A percentile compares a stretch with the other conserved stretches of the same genome.
Evolutionary conservation across 2,888 invertebrate genomes (phyloP).

Genomic region (Eulithis testata): DNA sequence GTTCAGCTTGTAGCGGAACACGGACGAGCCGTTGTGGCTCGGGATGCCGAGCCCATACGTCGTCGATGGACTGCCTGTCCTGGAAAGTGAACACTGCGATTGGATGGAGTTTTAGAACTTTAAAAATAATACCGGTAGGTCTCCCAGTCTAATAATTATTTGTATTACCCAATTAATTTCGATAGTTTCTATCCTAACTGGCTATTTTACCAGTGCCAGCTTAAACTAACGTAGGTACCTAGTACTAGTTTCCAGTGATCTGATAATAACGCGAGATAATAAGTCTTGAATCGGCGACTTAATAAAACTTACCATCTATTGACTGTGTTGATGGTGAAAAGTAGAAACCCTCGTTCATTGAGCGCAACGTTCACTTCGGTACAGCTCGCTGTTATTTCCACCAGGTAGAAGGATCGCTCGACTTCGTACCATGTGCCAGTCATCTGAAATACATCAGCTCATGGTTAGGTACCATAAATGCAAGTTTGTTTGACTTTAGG

Average conservation of each 20-base stretch:
- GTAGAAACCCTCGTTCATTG: conserved; percentile 79
- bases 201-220: too few relatives aligned
- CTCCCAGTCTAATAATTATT: too few relatives aligned
- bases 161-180: too few relatives aligned
- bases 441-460: conserved; percentile 72
- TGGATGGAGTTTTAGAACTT: too few relatives aligned
- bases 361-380: conserved; percentile 86
- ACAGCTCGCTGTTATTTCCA: conserved; percentile 89
- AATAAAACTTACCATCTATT: conserved; percentile 85
- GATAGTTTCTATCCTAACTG: too few relatives aligned
- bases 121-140: too few relatives aligned
- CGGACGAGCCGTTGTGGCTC: conserved; percentile 82
- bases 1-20: conserved; percentile 85
- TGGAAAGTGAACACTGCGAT: background rate
- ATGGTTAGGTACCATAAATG: background rate
- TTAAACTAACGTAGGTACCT: too few relatives aligned
- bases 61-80: conserved; percentile 86
- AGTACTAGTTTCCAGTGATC: too few relatives aligned
- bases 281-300: too few relatives aligned
- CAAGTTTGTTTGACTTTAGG: background rate
- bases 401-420: conserved; percentile 90
- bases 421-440: conserved; percentile 90
- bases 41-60: conserved; percentile 87
- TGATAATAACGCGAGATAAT: too few relatives aligned
- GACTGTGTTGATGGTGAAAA: conserved; percentile 86